A percentile compares a stretch with the other conserved stretches of the same genome.
phyloP scores from a whole-genome alignment of 2,113 vertebrate species.

The Platysteira castanea region DNA sequence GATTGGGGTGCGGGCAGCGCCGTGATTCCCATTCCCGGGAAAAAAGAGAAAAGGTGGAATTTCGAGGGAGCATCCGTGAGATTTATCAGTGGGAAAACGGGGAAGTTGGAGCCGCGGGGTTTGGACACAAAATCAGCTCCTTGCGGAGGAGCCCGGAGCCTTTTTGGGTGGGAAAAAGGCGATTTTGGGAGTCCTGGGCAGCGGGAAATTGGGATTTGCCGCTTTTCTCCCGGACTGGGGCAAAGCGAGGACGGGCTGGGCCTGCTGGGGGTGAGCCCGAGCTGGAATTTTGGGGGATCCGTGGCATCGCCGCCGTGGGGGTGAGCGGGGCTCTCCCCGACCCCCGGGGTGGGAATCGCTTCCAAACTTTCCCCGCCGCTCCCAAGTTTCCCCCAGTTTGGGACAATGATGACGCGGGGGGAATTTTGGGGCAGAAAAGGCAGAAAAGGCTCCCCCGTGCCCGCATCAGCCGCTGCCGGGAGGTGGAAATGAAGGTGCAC shows the following conservation, averaged over 20 bases:
- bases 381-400: neutral
- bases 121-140: neutral
- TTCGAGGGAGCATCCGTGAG: neutral
- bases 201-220: neutral
- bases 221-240: neutral
- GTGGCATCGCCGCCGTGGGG: rapidly evolving
- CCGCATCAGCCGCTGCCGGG: constrained; percentile 25
- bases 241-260: neutral
- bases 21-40: rapidly evolving
- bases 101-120: neutral
- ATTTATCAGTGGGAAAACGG: neutral
- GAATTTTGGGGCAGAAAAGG: neutral
- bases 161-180: rapidly evolving
- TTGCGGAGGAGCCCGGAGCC: rapidly evolving
- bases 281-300: neutral
- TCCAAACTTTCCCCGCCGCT: neutral
- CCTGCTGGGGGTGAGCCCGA: rapidly evolving
- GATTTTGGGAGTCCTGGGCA: neutral
- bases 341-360: neutral
- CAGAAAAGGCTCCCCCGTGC: neutral
- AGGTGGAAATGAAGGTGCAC: constrained; percentile 53
- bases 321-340: neutral
- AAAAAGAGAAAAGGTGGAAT: neutral
- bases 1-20: neutral
- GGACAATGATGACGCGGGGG: neutral